A percentile compares a stretch with the other conserved stretches of the same genome.
Conservation (phyloP, 2,888 invertebrate species). For the Cheilosia impressa region DNA sequence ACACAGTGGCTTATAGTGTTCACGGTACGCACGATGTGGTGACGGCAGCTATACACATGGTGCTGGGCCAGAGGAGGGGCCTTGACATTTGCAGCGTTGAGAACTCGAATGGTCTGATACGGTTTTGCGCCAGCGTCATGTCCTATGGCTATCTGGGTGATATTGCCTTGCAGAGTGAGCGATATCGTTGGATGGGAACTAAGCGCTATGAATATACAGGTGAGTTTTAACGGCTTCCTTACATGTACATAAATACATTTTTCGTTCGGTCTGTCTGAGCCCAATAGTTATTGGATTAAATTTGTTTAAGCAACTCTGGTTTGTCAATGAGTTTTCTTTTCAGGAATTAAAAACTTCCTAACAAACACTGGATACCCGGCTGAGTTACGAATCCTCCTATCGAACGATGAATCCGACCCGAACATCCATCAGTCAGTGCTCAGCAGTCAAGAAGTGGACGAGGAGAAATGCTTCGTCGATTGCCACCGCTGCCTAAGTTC, state of each 20-base stretch:
- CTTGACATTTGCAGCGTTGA: slow-evolving; percentile 90
- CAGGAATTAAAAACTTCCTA: slow-evolving; percentile 87
- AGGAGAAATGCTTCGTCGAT: slow-evolving; percentile 65
- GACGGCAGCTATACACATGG: slow-evolving; percentile 92
- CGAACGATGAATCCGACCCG: slow-evolving; percentile 42
- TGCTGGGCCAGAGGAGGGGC: slow-evolving; percentile 89
- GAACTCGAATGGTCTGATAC: slow-evolving; percentile 86
- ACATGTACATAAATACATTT: no score
- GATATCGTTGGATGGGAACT: slow-evolving; percentile 94
- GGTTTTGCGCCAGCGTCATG: slow-evolving; percentile 90
- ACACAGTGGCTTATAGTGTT: slow-evolving; percentile 91
- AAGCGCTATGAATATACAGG: slow-evolving; percentile 91
- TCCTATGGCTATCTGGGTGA: slow-evolving; percentile 95
- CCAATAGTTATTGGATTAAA: no score
- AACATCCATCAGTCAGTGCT: slow-evolving; percentile 81
- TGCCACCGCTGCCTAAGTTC: slow-evolving; percentile 61
- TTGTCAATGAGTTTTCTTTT: not conserved
- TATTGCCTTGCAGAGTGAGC: slow-evolving; percentile 91
- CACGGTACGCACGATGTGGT: slow-evolving; percentile 91
- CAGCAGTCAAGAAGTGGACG: slow-evolving; percentile 31
- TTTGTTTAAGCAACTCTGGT: no score
- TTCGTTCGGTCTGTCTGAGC: no score
- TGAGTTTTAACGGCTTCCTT: slow-evolving; percentile 77
- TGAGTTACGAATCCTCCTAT: slow-evolving; percentile 85
- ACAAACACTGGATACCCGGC: slow-evolving; percentile 87